Conservation (phyloP, 1,140 invertebrate species). For the Acromyrmex echinatior region DNA sequence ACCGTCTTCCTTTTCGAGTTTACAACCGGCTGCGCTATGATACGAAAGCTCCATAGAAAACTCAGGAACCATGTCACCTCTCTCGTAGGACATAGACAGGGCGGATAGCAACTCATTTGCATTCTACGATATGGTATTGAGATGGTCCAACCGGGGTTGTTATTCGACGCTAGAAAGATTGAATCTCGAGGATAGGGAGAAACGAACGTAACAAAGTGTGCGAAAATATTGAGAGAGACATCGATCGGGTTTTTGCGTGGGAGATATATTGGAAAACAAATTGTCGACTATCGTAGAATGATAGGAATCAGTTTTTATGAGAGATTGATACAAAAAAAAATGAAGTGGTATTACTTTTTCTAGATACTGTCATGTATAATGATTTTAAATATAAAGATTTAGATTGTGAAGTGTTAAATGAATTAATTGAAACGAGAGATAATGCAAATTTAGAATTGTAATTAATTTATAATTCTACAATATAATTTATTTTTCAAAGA, state of each 20-base stretch:
- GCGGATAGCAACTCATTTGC: constrained; percentile 65
- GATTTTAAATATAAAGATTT: neutral
- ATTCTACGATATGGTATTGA: constrained; percentile 49
- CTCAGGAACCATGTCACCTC: constrained; percentile 18
- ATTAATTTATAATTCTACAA: neutral
- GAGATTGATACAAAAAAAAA: neutral
- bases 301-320: neutral
- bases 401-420: neutral
- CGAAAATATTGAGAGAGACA: constrained; percentile 63
- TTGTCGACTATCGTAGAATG: neutral
- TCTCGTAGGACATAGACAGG: constrained; percentile 41
- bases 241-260: constrained; percentile 30
- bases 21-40: constrained; percentile 51
- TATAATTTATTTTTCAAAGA: neutral
- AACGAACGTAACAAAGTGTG: constrained; percentile 38
- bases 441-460: no score
- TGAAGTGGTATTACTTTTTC: neutral
- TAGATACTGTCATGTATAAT: neutral
- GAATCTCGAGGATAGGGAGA: constrained; percentile 37
- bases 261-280: constrained; percentile 44
- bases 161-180: constrained; percentile 37
- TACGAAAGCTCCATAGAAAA: constrained; percentile 57
- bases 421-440: neutral
- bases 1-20: constrained; percentile 42
- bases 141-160: constrained; percentile 21